Evolutionary conservation across 2,797 vertebrate genomes (phyloP), one percentile per base, ranked within the genome.

Genomic region (Selene dorsalis): DNA sequence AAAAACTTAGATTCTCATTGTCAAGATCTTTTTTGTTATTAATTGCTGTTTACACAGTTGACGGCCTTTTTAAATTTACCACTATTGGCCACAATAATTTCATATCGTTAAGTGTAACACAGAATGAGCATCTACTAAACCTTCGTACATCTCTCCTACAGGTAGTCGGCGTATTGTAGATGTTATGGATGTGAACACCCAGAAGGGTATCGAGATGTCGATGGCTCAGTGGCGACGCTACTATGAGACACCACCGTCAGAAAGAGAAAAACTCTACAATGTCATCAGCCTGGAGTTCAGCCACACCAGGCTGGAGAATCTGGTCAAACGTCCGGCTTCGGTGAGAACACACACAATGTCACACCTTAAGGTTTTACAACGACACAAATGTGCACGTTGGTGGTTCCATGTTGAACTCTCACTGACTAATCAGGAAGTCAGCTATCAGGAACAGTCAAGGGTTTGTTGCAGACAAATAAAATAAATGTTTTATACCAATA

Each of bases 231-330:
- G 98, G 98, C 94, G 97, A 14, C 96, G 97, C 43, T 99, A 99
- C 92, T 99, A 98, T 0, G 97, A 99, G 75, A 99, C 97, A 0
- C 98, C 97, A 0, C 95, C 97, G 53, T 96, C 96, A 0, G 96
- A 99, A 82, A 91, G 98, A 69, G 97, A 98, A 77, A 99, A 98
- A 57, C 96, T 99, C 17, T 99, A 99, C 91, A 99, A 99, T 1
- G 98, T 99, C 69, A 99, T 99, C 94, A 99, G 98, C 90, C 92
- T 99, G 58, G 98, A 99, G 92, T 99, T 99, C 85, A 99, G 98
- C 89, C 98, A 99, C 91, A 99, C 98, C 24, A 96, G 95, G 75
- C 94, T 99, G 84, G 98, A 98, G 91, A 96, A 98, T 91, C 94
- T 99, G 84, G 97, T 99, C 59, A 97, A 98, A 88, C 95, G 97